Conservation (phyloP, 2,888 invertebrate genomes). For the Cinara cedri region DNA sequence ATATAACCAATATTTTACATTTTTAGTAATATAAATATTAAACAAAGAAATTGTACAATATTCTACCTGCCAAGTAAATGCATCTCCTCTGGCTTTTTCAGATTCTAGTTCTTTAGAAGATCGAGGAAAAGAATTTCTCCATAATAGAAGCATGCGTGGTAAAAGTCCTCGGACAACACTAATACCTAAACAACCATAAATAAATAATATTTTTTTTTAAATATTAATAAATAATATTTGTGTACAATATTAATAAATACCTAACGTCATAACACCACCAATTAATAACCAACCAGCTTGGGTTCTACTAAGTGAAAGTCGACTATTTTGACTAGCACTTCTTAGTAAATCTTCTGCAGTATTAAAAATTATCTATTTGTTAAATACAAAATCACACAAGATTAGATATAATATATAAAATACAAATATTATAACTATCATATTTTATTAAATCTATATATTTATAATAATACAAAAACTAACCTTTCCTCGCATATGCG, state of each 20-base stretch:
- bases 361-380: slow-evolving; percentile 79
- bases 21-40: not conserved
- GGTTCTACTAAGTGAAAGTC: slow-evolving; percentile 91
- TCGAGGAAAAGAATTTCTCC: slow-evolving; percentile 97
- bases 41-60: not conserved
- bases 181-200: slow-evolving; percentile 69
- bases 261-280: slow-evolving; percentile 94
- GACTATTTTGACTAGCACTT: slow-evolving; percentile 95
- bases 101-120: slow-evolving; percentile 96
- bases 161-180: slow-evolving; percentile 90
- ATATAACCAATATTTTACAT: not conserved
- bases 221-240: not conserved
- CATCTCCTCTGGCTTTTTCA: slow-evolving; percentile 93
- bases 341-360: slow-evolving; percentile 94
- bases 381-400: slow-evolving; percentile 33
- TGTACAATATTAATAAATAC: slow-evolving; percentile 66
- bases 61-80: slow-evolving; percentile 95
- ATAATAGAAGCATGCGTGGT: slow-evolving; percentile 90
- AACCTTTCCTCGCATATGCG: slow-evolving; percentile 95
- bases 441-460: no score
- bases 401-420: not conserved
- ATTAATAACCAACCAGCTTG: slow-evolving; percentile 98
- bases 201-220: slow-evolving; percentile 24
- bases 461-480: slow-evolving; percentile 28
- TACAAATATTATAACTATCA: not conserved